Conservation (phyloP, 2,797 vertebrate genomes). For the Sebastes steindachneri region DNA sequence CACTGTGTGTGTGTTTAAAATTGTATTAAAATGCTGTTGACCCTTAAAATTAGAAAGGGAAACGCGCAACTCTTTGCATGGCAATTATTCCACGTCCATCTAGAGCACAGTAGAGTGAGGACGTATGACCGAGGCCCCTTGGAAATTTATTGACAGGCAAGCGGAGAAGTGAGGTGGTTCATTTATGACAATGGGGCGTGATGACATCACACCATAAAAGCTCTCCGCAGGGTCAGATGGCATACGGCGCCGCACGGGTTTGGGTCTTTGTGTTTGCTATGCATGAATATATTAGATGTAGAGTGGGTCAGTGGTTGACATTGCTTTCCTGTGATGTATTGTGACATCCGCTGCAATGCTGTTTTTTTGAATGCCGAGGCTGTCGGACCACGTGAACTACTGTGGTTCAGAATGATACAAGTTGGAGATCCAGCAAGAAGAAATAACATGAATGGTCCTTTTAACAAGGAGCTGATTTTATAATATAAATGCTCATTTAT, state of each 20-base stretch:
- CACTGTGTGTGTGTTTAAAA: constrained; percentile 93
- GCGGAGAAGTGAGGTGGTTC: constrained; percentile 74
- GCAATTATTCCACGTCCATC: constrained; percentile 88
- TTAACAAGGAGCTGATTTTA: constrained; percentile 2
- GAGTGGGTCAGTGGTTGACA: constrained; percentile 73
- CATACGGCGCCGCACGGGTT: constrained; percentile 44
- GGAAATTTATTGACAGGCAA: constrained; percentile 83
- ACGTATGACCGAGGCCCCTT: constrained; percentile 72
- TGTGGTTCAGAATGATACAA: constrained; percentile 22
- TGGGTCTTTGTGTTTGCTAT: constrained; percentile 75
- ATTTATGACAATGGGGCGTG: constrained; percentile 83
- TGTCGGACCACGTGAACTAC: constrained; percentile 4
- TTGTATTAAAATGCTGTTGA: constrained; percentile 94
- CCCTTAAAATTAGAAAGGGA: constrained; percentile 95
- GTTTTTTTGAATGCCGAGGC: constrained; percentile 14
- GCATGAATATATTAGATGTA: constrained; percentile 77
- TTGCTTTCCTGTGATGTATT: constrained; percentile 78
- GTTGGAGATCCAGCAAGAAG: neutral
- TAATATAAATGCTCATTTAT: neutral
- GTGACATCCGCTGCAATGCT: constrained; percentile 60
- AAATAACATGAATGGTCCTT: neutral
- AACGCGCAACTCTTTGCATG: constrained; percentile 89
- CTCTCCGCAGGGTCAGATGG: constrained; percentile 69
- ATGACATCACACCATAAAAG: constrained; percentile 84
- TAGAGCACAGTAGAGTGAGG: constrained; percentile 76